Percentiles rank a stretch among this genome's conserved stretches.
phyloP scores from a whole-genome alignment of 2,113 vertebrate species.

The human (Homo sapiens) region DNA sequence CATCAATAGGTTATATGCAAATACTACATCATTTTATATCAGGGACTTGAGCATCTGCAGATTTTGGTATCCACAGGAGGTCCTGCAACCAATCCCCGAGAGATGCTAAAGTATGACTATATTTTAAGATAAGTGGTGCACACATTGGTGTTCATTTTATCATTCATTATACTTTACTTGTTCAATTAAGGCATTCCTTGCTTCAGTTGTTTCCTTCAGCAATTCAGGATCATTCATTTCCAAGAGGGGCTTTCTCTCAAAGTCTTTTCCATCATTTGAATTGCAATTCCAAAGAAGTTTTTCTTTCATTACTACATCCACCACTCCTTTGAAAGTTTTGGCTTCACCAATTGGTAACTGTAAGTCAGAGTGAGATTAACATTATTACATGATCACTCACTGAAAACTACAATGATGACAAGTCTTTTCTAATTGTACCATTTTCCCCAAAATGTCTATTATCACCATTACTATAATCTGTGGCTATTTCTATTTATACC shows the following conservation, averaged over 20 bases:
- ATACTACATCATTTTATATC: neutral
- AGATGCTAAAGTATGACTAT: neutral
- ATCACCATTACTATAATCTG: neutral
- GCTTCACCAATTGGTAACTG: constrained; percentile 89
- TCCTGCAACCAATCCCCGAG: neutral
- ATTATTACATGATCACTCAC: constrained; percentile 18
- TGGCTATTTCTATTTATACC: constrained; percentile 10
- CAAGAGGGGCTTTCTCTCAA: constrained; percentile 85
- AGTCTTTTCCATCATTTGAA: constrained; percentile 89
- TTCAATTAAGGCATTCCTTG: constrained; percentile 93
- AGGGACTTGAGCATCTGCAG: neutral
- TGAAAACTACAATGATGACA: neutral
- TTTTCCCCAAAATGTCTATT: neutral
- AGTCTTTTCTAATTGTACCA: neutral
- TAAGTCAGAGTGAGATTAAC: constrained; percentile 22
- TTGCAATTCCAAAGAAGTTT: constrained; percentile 87
- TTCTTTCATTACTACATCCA: constrained; percentile 92
- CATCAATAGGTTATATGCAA: neutral
- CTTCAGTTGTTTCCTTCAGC: constrained; percentile 86
- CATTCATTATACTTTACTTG: constrained; percentile 88
- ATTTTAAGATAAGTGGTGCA: neutral
- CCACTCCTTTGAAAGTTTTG: constrained; percentile 92
- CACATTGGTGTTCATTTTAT: neutral
- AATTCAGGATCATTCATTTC: constrained; percentile 85
- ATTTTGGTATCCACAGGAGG: neutral